Evolutionary conservation across 2,888 invertebrate genomes (phyloP), one percentile per base, ranked within the genome.

Genomic region (Petrophora chlorosata): DNA sequence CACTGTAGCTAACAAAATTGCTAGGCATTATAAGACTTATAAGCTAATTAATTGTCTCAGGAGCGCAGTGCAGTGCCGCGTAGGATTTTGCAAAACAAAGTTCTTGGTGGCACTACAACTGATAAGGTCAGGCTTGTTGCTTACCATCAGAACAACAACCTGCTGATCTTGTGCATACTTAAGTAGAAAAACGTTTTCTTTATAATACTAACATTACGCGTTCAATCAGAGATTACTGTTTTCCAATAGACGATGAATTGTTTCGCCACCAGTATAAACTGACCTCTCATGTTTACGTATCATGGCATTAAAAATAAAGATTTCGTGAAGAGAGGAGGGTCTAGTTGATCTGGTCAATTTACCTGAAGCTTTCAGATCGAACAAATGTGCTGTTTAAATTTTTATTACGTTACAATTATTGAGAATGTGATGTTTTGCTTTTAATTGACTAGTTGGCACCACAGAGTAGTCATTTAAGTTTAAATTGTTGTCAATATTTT

Each of bases 161-260:
- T n/a, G n/a, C 19, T 19, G 5, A 7, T 19, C 19, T 7, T 5
- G 19, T 19, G 7, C 5, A n/a, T 23, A 23, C 16, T n/a, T n/a
- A n/a, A n/a, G n/a, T n/a, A n/a, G n/a, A n/a, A n/a, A n/a, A n/a
- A n/a, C n/a, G n/a, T n/a, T n/a, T n/a, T n/a, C n/a, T n/a, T n/a
- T n/a, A n/a, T n/a, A n/a, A n/a, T 34, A 36, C 23, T 14, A 17
- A 36, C 17, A 36, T 32, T 22, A 41, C 33, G 28, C 17, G 38
- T 41, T 38, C 38, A 38, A 53, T 55, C 50, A 43, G 17, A 33
- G 22, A 26, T 44, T 43, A 58, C 50, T 45, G 58, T 53, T 58
- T 55, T 51, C 53, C 58, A 34, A 55, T 58, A 58, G 42, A 42
- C 45, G 50, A 51, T 9, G 35, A 26, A 13, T 19, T 10, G n/a